Base-by-base conservation (phyloP, 2,113 vertebrate genomes). In the Xyrauchen texanus region DNA sequence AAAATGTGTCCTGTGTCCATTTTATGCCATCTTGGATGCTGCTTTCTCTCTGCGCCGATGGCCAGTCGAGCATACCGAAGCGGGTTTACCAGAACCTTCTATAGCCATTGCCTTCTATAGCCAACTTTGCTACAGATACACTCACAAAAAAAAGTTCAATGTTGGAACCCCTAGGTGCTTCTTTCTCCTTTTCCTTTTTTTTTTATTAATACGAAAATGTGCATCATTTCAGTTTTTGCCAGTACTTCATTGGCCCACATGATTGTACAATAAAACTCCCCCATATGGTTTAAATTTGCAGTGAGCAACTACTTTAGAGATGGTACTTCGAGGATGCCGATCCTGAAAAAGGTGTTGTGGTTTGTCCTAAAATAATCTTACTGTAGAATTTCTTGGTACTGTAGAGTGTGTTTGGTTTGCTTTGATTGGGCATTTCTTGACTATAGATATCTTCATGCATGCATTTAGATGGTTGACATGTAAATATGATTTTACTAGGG, bases 211-310 rank as follows among this genome's bases (percentile, higher is more conserved):
- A 15, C 68, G 68, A 83, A 78, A 85, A 68, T 34, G 21, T 34
- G 21, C 21, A 34, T 34, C 21, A 34, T 34, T 34, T 34, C 21
- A 34, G 21, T 34, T 34, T 34, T 10, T 49, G 21, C 47, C 68
- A 55, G 61, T 44, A 11, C 42, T 66, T 73, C 12, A 34, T 34
- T 34, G 21, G 21, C 21, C 3, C 21, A 34, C 16, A 63, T 67
- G 76, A 78, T 70, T 62, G 47, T 47, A 53, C 49, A 42, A 21
- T 77, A 76, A 68, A 80, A 79, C 16, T 46, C 67, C 42, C 69
- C 13, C 46, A 69, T 69, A 68, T 74, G 57, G 55, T 68, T 63
- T 67, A 49, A 45, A 61, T 77, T 81, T 77, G 67, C 64, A 55
- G 61, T 81, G 76, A 69, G 66, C 62, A 83, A 78, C 52, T 21